Base-by-base conservation (phyloP, 2,113 vertebrate genomes). In the Microcebus ravelobensis region DNA sequence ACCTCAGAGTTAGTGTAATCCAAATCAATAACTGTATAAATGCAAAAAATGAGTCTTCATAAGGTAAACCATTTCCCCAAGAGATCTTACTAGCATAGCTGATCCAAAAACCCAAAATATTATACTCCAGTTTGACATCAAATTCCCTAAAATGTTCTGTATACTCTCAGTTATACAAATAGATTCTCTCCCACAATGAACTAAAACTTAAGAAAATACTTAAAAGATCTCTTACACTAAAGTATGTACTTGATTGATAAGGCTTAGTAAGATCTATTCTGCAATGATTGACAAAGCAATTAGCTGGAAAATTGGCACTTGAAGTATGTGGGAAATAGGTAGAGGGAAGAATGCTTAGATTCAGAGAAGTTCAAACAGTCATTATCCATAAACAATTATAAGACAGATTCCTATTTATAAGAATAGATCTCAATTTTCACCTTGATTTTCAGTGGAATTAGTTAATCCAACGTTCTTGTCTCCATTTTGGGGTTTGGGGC, bases 1-100 rank as follows among this genome's bases (percentile, higher is more conserved):
- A 92, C 84, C 52, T 95, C 27, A 52, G 6, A 88, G 8, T 81
- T 94, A 88, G 59, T 82, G 39, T 91, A 83, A 92, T 34, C n/a
- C 8, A 92, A 55, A 94, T 74, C 3, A 90, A 61, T 67, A 82
- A 20, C 21, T 88, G 15, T 48, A 55, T 6, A 96, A 80, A 73
- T 74, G 8, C 39, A 80, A 94, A 79, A 67, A 63, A 34, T 55
- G 5, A 74, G 5, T 74, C 20, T 20, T 59, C 21, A 48, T 21
- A 27, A 48, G 34, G 18, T n/a, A 45, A 82, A 59, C 86, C 67
- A 92, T 65, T 93, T 63, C 12, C 4, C 31, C 14, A 50, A 50
- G 7, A 8, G 6, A 57, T 74, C 39, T 80, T 63, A 59, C 9
- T 59, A 50, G 25, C 7, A 73, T 59, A 61, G 21, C 2, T 57